phyloP scores from a whole-genome alignment of 2,113 vertebrate species.

The Macaca nemestrina region DNA sequence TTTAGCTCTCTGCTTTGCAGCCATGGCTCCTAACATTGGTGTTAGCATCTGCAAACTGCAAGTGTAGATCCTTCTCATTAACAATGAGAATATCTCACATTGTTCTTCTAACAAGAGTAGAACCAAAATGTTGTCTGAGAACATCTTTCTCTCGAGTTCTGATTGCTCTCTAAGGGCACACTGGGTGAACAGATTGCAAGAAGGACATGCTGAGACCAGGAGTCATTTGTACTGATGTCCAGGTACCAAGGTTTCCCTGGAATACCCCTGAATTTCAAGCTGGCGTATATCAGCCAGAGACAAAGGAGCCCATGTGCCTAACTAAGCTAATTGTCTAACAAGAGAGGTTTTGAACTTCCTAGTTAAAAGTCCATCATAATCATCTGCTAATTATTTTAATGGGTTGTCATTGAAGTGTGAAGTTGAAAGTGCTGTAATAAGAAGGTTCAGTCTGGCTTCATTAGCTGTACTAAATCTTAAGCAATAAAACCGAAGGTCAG shows the following conservation, averaged over 20 bases:
- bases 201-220: background rate
- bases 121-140: background rate
- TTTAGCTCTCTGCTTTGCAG: background rate
- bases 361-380: constrained; percentile 61
- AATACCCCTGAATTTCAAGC: background rate
- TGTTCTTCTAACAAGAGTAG: background rate
- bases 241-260: background rate
- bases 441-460: constrained; percentile 13
- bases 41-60: background rate
- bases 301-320: background rate
- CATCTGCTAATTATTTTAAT: constrained; percentile 63
- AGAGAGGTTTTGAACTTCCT: constrained; percentile 41
- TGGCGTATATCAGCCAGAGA: background rate
- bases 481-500: constrained; percentile 41
- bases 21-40: background rate
- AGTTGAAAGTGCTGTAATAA: constrained; percentile 36
- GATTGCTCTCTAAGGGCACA: background rate
- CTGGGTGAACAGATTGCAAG: background rate
- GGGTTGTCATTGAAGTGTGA: constrained; percentile 47
- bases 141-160: background rate
- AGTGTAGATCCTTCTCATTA: background rate
- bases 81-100: background rate
- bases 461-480: background rate
- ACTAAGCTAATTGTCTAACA: constrained; percentile 39
- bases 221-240: background rate